phyloP scores from a whole-genome alignment of 2,113 vertebrate genomes.

The Tragelaphus imberbis region DNA sequence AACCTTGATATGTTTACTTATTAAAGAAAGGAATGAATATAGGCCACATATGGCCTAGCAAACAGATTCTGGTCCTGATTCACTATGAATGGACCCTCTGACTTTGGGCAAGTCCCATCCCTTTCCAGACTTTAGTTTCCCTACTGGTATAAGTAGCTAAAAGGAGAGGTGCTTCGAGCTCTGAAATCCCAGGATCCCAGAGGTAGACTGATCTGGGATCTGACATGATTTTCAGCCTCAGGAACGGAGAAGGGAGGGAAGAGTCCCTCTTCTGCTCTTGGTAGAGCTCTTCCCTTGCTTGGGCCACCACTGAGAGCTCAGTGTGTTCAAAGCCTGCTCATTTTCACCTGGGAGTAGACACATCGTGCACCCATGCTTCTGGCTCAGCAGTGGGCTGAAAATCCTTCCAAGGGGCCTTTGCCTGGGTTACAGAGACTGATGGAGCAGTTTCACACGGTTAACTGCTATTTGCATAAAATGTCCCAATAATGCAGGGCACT shows the following conservation, averaged over 20 bases:
- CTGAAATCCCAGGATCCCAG: neutral
- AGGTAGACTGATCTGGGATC: neutral
- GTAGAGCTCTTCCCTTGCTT: neutral
- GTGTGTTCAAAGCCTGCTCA: neutral
- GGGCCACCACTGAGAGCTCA: neutral
- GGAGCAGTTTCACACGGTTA: neutral
- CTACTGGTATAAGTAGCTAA: neutral
- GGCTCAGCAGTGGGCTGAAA: neutral
- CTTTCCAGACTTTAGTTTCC: neutral
- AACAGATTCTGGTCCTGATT: neutral
- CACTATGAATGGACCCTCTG: neutral
- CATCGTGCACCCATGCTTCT: neutral
- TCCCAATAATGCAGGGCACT: conserved; percentile 42
- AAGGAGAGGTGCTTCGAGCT: neutral
- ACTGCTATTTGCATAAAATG: conserved; percentile 53
- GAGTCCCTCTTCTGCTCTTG: neutral
- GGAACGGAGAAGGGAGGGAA: neutral
- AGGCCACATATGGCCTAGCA: neutral
- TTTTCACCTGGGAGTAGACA: neutral
- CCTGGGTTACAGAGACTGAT: neutral
- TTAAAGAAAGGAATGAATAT: neutral
- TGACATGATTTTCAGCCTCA: neutral
- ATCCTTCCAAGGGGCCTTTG: neutral
- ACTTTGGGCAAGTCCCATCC: neutral
- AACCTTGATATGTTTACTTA: neutral